Evolutionary conservation across 2,888 invertebrate genomes (phyloP).

Genomic region (Operophtera brumata): DNA sequence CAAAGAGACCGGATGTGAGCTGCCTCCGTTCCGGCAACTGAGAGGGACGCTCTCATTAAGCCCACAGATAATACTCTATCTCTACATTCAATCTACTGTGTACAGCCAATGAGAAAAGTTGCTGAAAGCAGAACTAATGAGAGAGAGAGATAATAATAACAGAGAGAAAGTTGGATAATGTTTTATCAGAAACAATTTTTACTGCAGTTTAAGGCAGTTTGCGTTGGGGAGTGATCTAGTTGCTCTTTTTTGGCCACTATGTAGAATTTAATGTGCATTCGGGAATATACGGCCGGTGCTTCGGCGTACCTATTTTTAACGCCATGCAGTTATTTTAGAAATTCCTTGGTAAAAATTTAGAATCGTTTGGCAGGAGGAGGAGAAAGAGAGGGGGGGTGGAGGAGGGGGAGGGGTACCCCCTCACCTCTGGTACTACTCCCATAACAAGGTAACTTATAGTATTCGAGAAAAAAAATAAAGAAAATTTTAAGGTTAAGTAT

Average conservation of each 20-base stretch:
- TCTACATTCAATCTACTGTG: conserved; percentile 20
- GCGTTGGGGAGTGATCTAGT: not conserved
- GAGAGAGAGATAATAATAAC: too few species aligned
- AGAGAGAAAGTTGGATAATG: not conserved
- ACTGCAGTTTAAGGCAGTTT: conserved; percentile 32
- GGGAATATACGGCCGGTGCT: conserved; percentile 7
- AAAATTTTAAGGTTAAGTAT: too few species aligned
- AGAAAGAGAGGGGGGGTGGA: too few species aligned
- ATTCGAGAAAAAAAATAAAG: too few species aligned
- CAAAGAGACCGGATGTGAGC: conserved; percentile 41
- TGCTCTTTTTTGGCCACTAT: conserved; percentile 7
- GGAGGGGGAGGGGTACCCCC: too few species aligned
- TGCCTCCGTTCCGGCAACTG: conserved; percentile 42
- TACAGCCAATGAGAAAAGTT: conserved; percentile 16
- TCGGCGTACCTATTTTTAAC: not conserved
- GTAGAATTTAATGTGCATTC: conserved; percentile 12
- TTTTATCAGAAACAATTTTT: conserved; percentile 17
- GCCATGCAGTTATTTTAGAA: too few species aligned
- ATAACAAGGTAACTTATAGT: too few species aligned
- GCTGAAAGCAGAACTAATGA: not conserved
- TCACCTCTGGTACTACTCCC: too few species aligned
- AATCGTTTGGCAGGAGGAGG: too few species aligned
- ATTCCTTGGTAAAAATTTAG: too few species aligned
- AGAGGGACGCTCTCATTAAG: conserved; percentile 51
- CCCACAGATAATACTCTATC: conserved; percentile 24